Percentiles rank a stretch among this genome's conserved stretches.
Conservation (phyloP, 2,888 invertebrate genomes). For the Polia nebulosa region DNA sequence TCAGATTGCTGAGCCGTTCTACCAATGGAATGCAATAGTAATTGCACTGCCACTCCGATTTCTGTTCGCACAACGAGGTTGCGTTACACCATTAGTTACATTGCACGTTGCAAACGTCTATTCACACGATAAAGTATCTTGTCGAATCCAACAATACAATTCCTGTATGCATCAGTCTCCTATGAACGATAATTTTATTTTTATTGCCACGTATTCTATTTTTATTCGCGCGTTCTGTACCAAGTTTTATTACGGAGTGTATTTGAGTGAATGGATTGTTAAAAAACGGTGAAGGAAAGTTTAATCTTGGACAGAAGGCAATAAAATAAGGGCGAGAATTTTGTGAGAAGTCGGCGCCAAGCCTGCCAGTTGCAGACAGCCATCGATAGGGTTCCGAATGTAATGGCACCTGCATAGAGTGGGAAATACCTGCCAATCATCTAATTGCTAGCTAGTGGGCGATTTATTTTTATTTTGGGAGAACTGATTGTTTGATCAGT, state of each 20-base stretch:
- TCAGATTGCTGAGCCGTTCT: slow-evolving; percentile 12
- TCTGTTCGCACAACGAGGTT: slow-evolving; percentile 22
- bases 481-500: neutral
- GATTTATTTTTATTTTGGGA: neutral
- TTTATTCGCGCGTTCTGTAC: slow-evolving; percentile 62
- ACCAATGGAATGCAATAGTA: slow-evolving; percentile 33
- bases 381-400: slow-evolving; percentile 87
- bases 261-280: slow-evolving; percentile 79
- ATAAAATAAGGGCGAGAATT: slow-evolving; percentile 89
- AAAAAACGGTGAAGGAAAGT: slow-evolving; percentile 82
- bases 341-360: slow-evolving; percentile 86
- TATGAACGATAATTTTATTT: slow-evolving; percentile 40
- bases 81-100: slow-evolving; percentile 35
- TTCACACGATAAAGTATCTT: slow-evolving; percentile 30
- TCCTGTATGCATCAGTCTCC: slow-evolving; percentile 35
- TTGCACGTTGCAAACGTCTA: slow-evolving; percentile 26
- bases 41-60: slow-evolving; percentile 40
- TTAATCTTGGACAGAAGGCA: slow-evolving; percentile 89
- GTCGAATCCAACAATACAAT: slow-evolving; percentile 37
- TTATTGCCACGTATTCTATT: slow-evolving; percentile 66
- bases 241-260: slow-evolving; percentile 74
- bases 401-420: slow-evolving; percentile 73
- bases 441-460: too few relatives aligned
- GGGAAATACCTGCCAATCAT: slow-evolving; percentile 63
- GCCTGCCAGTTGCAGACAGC: slow-evolving; percentile 89